A percentile compares a stretch with the other conserved stretches of the same genome.
phyloP scores from a whole-genome alignment of 2,113 vertebrate genomes.

The Butastur rufipennis region DNA sequence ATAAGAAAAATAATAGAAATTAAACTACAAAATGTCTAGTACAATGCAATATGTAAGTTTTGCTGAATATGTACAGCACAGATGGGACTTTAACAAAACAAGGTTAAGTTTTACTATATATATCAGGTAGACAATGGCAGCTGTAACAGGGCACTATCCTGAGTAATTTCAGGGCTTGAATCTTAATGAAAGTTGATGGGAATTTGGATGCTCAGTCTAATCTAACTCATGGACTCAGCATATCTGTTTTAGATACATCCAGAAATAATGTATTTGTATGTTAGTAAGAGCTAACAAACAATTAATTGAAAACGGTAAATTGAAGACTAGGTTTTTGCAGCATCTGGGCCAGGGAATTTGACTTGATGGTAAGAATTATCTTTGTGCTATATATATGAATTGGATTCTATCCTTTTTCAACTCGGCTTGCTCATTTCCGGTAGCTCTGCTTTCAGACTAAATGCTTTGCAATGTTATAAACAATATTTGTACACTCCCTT shows the following conservation, averaged over 20 bases:
- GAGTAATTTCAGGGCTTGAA: background rate
- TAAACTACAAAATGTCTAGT: background rate
- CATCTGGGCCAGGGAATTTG: background rate
- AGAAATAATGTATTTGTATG: background rate
- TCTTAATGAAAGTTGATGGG: background rate
- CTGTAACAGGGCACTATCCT: too few relatives aligned
- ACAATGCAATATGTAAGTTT: fast-evolving
- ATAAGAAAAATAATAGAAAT: background rate
- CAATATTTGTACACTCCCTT: background rate
- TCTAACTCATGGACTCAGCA: background rate
- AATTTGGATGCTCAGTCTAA: background rate
- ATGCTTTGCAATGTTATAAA: background rate
- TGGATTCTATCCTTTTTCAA: background rate
- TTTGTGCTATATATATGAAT: background rate
- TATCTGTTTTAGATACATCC: background rate
- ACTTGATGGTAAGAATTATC: background rate
- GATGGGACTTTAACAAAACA: background rate
- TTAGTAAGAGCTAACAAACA: background rate
- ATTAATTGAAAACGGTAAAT: background rate
- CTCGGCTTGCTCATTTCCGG: background rate
- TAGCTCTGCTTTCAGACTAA: background rate
- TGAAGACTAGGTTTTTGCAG: background rate
- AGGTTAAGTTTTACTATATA: fast-evolving
- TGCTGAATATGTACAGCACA: background rate
- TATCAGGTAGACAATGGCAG: background rate